Evolutionary conservation across 2,113 vertebrate species (phyloP).

Genomic region (Mus musculus): GRCm39 chr13:49797501-49798000

Average conservation of each 20-base stretch:
- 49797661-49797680: no score
- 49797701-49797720: no score
- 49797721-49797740: no score
- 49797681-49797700: no score
- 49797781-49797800: background rate
- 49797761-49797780: no score
- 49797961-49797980: slow-evolving; percentile 2
- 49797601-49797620: background rate
- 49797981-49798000: background rate
- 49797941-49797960: background rate
- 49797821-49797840: background rate
- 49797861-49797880: background rate
- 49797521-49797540: background rate
- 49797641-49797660: no score
- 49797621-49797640: no score
- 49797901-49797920: background rate
- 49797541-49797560: background rate
- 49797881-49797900: background rate
- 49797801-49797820: background rate
- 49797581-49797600: background rate
- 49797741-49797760: no score
- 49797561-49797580: background rate
- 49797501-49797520: background rate
- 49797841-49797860: background rate
- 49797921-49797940: background rate